Evolutionary conservation across 2,888 invertebrate genomes (phyloP), one percentile per base, ranked within the genome.

Genomic region (Diabrotica balteata): DNA sequence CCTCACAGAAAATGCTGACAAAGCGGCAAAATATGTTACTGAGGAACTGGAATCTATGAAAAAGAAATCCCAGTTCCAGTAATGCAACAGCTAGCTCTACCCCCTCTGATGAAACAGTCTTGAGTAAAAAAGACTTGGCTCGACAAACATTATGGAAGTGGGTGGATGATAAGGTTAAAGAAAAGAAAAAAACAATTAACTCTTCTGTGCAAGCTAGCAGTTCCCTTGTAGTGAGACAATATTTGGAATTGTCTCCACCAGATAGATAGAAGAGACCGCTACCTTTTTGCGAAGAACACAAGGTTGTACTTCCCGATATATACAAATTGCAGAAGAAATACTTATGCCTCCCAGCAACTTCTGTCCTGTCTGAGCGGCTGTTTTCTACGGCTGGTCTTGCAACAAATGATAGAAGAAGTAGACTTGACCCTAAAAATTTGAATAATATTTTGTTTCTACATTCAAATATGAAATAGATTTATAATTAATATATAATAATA

Each of bases 261-360:
- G 69, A 72, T 49, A 49, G 71, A 10, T 9, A 55, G 55, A 50
- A 58, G 49, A 54, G 72, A 60, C 71, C 75, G 4, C 55, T 76
- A 44, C 32, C 32, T 32, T 47, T 47, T 47, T 8, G 73, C 73
- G 17, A 60, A 50, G 68, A 66, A 62, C 68, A 73, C 53, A 68
- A 70, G 66, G 44, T 8, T 11, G 50, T 67, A 17, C 66, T 75
- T 7, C 73, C 75, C 10, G 71, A 76, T 66, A 11, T 76, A 10
- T 70, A 71, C 60, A 52, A 72, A 61, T 8, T 75, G 7, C 63
- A 68, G 8, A 59, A 43, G n/a, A 75, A 73, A 69, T 75, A 75
- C 63, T 63, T 68, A n/a, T 68, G 64, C 49, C 67, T 73, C 51
- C 73, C 75, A 9, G 69, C 61, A 6, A 77, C 76, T 22, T 76